phyloP scores from a whole-genome alignment of 1,140 invertebrate genomes.

The Lerema accius region DNA sequence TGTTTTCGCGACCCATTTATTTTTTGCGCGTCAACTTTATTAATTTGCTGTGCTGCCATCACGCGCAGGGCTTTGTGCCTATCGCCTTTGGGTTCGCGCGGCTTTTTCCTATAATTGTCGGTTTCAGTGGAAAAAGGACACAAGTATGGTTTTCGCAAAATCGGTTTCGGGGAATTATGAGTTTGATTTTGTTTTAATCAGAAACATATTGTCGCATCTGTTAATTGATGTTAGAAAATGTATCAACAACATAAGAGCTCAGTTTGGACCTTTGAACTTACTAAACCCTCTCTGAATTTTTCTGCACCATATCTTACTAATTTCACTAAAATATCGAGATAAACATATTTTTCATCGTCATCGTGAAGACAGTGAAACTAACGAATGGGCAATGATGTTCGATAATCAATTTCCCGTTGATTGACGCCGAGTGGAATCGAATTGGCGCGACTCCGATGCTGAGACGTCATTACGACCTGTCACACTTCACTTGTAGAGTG shows the following conservation, averaged over 20 bases:
- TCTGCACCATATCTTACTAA: slow-evolving; percentile 2
- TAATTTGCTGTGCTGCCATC: slow-evolving; percentile 66
- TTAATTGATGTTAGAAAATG: no score
- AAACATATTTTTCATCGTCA: background rate
- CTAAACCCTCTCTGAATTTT: no score
- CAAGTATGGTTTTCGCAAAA: background rate
- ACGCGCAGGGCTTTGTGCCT: slow-evolving; percentile 45
- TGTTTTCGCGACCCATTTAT: slow-evolving; percentile 67
- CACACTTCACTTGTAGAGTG: slow-evolving; percentile 47
- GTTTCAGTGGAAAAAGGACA: background rate
- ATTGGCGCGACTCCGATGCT: slow-evolving; percentile 61
- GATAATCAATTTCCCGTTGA: slow-evolving; percentile 58
- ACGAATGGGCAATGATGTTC: slow-evolving; percentile 45
- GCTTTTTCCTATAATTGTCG: slow-evolving; percentile 20
- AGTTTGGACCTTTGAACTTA: no score
- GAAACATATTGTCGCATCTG: no score
- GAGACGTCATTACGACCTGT: slow-evolving; percentile 69
- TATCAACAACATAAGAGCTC: no score
- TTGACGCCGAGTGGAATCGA: slow-evolving; percentile 59
- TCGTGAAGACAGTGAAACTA: slow-evolving; percentile 31
- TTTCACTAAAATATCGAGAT: slow-evolving; percentile 3
- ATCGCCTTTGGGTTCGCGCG: slow-evolving; percentile 7
- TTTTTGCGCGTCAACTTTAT: slow-evolving; percentile 71
- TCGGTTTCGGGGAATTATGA: no score
- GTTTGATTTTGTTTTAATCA: slow-evolving; percentile 8